Percentiles rank a stretch among this genome's conserved stretches.
Evolutionary conservation across 2,888 invertebrate species (phyloP).

Genomic region (Hedychridium roseum): DNA sequence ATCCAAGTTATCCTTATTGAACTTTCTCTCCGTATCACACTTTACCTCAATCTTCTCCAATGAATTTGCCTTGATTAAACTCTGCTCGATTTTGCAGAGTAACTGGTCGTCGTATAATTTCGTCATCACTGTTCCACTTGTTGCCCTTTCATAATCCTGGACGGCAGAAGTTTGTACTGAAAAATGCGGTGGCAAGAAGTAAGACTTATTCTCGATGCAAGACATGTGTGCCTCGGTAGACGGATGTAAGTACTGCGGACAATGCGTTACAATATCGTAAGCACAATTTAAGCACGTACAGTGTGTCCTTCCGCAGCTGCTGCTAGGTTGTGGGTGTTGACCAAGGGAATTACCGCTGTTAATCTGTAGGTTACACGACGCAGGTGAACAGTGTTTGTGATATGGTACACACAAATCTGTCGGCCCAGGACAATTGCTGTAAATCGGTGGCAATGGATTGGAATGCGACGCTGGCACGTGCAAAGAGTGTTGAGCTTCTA

Average conservation of each 20-base stretch:
- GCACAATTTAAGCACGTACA: slow-evolving; percentile 48
- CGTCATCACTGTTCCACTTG: slow-evolving; percentile 34
- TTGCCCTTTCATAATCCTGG: slow-evolving; percentile 38
- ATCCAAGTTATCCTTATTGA: slow-evolving; percentile 36
- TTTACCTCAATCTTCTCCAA: slow-evolving; percentile 35
- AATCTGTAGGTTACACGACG: slow-evolving; percentile 45
- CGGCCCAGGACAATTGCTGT: slow-evolving; percentile 40
- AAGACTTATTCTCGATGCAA: slow-evolving; percentile 47
- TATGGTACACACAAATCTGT: slow-evolving; percentile 49
- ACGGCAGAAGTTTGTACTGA: slow-evolving; percentile 40
- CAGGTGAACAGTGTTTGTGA: slow-evolving; percentile 47
- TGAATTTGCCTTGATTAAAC: slow-evolving; percentile 28
- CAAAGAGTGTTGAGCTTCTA: slow-evolving; percentile 37
- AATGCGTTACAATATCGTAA: slow-evolving; percentile 49
- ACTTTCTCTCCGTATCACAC: slow-evolving; percentile 34
- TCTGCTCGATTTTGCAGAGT: slow-evolving; percentile 41
- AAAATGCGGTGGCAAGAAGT: slow-evolving; percentile 45
- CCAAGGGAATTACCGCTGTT: slow-evolving; percentile 38
- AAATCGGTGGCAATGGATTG: slow-evolving; percentile 35
- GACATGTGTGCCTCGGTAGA: slow-evolving; percentile 38
- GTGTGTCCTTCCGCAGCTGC: slow-evolving; percentile 30
- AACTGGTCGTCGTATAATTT: slow-evolving; percentile 46
- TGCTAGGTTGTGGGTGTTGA: slow-evolving; percentile 29
- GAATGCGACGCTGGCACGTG: slow-evolving; percentile 41
- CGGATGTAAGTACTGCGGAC: slow-evolving; percentile 49